Conservation (phyloP, 2,113 vertebrate species). For the Bubo bubo region DNA sequence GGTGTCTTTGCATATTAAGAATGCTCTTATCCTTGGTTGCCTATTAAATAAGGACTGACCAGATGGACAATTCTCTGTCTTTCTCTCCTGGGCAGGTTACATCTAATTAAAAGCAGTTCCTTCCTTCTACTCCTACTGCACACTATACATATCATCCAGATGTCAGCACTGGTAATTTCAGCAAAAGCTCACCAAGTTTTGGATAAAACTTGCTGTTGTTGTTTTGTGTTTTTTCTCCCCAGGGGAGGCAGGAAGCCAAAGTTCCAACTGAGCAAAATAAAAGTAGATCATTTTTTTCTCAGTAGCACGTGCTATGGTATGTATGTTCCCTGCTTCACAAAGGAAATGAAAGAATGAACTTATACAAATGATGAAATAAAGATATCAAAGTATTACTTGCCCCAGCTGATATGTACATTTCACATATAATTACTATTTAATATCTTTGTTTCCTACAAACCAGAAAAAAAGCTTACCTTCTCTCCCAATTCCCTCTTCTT, state of each 20-base stretch:
- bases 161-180: conserved; percentile 69
- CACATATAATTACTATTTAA: conserved; percentile 58
- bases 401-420: conserved; percentile 28
- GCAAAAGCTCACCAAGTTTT: conserved; percentile 56
- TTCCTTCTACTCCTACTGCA: conserved; percentile 20
- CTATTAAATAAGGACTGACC: conserved; percentile 65
- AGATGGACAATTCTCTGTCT: conserved; percentile 53
- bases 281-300: conserved; percentile 32
- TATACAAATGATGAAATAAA: conserved; percentile 13
- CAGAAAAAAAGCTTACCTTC: conserved; percentile 17
- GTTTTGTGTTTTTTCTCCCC: background rate
- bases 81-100: conserved; percentile 50
- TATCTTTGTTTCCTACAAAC: conserved; percentile 45
- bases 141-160: conserved; percentile 58
- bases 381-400: conserved; percentile 56
- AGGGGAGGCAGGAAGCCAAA: conserved; percentile 26
- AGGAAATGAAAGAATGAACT: conserved; percentile 48
- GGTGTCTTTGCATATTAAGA: background rate
- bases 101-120: conserved; percentile 72
- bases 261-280: conserved; percentile 45
- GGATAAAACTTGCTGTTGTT: conserved; percentile 50
- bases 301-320: background rate
- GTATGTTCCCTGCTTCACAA: conserved; percentile 25
- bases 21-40: conserved; percentile 18
- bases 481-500: conserved; percentile 43